phyloP scores from a whole-genome alignment of 2,797 vertebrate genomes.

The Presbytis comata region DNA sequence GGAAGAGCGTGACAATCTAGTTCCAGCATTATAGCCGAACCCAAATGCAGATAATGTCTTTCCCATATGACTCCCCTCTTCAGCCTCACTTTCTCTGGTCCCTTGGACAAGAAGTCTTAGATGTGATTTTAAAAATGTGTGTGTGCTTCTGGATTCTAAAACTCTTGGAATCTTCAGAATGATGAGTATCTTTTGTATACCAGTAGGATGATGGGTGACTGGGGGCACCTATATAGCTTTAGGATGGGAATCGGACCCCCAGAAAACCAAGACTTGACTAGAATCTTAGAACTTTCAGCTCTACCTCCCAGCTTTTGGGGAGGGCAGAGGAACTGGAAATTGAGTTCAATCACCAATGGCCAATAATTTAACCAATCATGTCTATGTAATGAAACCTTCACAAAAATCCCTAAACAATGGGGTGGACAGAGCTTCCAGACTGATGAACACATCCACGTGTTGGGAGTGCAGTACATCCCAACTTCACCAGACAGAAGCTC shows the following conservation, averaged over 20 bases:
- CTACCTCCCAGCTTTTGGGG: background rate
- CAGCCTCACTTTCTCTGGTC: background rate
- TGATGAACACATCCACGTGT: background rate
- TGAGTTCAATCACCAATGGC: background rate
- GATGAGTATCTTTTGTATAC: background rate
- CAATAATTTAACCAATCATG: background rate
- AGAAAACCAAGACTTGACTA: background rate
- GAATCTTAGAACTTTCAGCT: background rate
- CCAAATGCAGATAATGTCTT: background rate
- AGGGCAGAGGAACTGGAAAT: background rate
- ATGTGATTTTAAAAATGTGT: background rate
- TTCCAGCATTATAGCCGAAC: background rate
- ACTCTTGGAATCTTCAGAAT: background rate
- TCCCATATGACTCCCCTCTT: background rate
- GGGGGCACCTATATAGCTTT: background rate
- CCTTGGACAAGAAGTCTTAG: background rate
- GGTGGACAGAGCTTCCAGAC: background rate
- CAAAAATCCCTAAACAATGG: background rate
- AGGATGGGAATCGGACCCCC: background rate
- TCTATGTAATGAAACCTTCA: background rate
- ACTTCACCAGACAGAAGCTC: background rate
- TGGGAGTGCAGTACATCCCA: background rate
- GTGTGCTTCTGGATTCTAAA: background rate
- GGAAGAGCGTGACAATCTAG: background rate
- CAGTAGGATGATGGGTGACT: background rate